Evolutionary conservation across 2,113 vertebrate genomes (phyloP), one percentile per base, ranked within the genome.

Genomic region (Nannospalax galili): DNA sequence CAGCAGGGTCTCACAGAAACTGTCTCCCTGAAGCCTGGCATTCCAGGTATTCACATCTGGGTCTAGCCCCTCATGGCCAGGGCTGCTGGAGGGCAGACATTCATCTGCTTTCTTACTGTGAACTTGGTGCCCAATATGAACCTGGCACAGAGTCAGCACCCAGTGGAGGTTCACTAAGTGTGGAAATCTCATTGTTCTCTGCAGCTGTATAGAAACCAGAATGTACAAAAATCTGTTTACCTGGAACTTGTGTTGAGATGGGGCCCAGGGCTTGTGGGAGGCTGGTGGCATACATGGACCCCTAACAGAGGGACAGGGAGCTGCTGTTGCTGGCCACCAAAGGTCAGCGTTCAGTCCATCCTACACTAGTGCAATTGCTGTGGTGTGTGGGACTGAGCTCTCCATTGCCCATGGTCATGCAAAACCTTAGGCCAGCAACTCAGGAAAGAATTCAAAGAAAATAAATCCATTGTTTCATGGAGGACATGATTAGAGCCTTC

Each of bases 61-160:
- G 3, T 40, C 67, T 22, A 11, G 8, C 65, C 52, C n/a, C 1
- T 0, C 48, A 0, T 35, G 5, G 24, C 4, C n/a, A 48, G 48
- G 74, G 69, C 77, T 64, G 22, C 80, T 32, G 8, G 10, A 74
- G n/a, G 19, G 20, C 24, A 92, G 32, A 40, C 7, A 15, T 5
- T 17, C 2, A 0, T 4, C 20, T 75, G 52, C 40, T 78, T 60
- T 72, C n/a, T 73, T 5, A 0, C 72, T 45, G 2, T 6, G 45
- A 20, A 37, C 42, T 56, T 40, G 52, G 48, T 14, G 35, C 48
- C 42, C 30, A 5, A 37, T 19, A 32, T 1, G 1, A 42, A 22
- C 32, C 82, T 69, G 24, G 28, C 37, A 70, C 52, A 40, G 70
- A 60, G 19, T 32, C 20, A 75, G 62, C 32, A 40, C 74, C 28